These are phyloP conservation scores for Anniella stebbinsi DNA, from an alignment of 2,797 vertebrate genomes.

Conservation along the genomic window DNA sequence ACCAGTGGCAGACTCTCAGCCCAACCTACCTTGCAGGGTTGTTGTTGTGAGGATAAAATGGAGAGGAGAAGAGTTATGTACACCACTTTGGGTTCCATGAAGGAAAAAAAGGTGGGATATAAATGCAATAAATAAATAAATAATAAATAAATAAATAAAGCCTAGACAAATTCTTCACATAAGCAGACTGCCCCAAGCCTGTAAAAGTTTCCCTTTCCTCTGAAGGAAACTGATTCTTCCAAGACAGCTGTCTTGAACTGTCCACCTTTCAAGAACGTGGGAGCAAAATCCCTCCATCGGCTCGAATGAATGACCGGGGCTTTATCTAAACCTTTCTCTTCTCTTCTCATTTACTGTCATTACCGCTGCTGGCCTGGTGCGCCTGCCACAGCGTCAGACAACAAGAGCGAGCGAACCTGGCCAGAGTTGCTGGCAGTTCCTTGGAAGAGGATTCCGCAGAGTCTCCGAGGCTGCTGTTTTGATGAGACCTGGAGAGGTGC, in stretches of 20 bases:
- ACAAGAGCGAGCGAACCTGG: not conserved
- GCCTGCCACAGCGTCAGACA: not conserved
- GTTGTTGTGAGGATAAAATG: no score
- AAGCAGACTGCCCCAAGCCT: not conserved
- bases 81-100: no score
- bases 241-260: not conserved
- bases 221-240: no score
- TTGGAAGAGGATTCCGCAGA: not conserved
- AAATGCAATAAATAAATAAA: no score
- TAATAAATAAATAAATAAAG: no score
- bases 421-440: not conserved
- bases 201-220: no score
- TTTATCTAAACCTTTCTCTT: not conserved
- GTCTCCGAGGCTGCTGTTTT: not conserved
- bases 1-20: no score
- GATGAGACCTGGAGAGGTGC: not conserved
- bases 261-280: not conserved
- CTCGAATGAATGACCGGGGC: not conserved
- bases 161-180: not conserved
- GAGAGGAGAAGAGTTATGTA: no score
- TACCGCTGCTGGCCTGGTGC: no score
- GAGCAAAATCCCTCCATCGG: not conserved
- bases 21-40: no score
- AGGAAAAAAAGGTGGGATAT: no score
- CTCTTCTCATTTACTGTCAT: not conserved